Percentiles rank a stretch among this genome's conserved stretches.
Conservation (phyloP, 2,113 vertebrate genomes). For the Phalacrocorax brasilianus region DNA sequence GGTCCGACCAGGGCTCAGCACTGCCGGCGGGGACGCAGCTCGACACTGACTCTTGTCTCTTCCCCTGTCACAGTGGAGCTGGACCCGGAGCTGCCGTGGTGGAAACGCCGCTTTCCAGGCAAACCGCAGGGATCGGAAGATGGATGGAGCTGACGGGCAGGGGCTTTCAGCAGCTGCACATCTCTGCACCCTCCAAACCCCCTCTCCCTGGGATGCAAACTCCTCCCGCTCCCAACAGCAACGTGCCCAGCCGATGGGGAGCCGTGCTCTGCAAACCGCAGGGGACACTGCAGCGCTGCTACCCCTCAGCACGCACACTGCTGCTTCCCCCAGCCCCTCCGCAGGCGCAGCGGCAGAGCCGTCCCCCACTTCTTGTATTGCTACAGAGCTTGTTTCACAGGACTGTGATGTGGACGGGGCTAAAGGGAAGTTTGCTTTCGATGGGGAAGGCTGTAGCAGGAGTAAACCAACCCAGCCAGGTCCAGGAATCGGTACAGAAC, state of each 20-base stretch:
- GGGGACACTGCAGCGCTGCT: fast-evolving
- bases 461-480: fast-evolving
- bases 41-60: fast-evolving
- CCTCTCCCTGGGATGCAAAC: background rate
- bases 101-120: no score
- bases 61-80: background rate
- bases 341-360: background rate
- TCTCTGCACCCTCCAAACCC: background rate
- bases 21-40: fast-evolving
- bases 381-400: background rate
- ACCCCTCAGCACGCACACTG: background rate
- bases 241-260: fast-evolving
- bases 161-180: background rate
- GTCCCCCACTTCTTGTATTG: background rate
- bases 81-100: background rate
- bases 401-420: fast-evolving
- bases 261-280: background rate
- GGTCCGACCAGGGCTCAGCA: background rate
- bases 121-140: fast-evolving
- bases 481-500: background rate
- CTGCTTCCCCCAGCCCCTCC: background rate
- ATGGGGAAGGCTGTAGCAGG: background rate
- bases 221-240: background rate
- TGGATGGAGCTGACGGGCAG: no score
- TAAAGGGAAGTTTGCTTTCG: background rate